These are phyloP conservation scores for Macroramphosus scolopax DNA, from an alignment of 2,797 vertebrate species.

Conservation along the genomic window DNA sequence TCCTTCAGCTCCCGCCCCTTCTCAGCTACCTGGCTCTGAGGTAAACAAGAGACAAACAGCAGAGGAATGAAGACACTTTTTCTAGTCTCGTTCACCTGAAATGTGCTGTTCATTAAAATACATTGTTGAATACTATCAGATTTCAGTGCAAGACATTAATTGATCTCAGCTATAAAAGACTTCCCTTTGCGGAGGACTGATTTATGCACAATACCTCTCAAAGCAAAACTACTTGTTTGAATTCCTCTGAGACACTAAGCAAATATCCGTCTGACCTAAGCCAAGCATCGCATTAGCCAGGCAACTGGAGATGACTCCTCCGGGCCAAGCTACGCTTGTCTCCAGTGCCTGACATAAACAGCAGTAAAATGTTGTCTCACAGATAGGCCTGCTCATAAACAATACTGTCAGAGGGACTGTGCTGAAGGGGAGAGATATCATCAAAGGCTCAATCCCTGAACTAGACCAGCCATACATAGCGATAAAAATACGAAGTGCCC, in stretches of 20 bases:
- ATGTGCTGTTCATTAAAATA: slow-evolving; percentile 24
- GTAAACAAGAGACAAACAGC: slow-evolving; percentile 27
- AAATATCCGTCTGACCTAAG: slow-evolving; percentile 67
- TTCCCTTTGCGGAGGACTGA: slow-evolving; percentile 47
- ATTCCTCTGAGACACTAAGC: slow-evolving; percentile 61
- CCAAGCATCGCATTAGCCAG: slow-evolving; percentile 76
- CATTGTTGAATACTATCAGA: slow-evolving; percentile 16
- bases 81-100: slow-evolving; percentile 18
- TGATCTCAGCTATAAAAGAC: slow-evolving; percentile 56
- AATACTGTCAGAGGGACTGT: slow-evolving; percentile 65
- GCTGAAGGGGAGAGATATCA: slow-evolving; percentile 60
- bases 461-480: slow-evolving; percentile 59
- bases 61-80: slow-evolving; percentile 5
- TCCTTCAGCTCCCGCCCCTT: slow-evolving; percentile 90
- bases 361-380: slow-evolving; percentile 74
- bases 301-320: slow-evolving; percentile 65
- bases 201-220: slow-evolving; percentile 54
- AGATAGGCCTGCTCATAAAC: slow-evolving; percentile 73
- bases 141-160: slow-evolving; percentile 31
- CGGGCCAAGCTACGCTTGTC: slow-evolving; percentile 59
- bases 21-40: slow-evolving; percentile 89
- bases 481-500: slow-evolving; percentile 14
- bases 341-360: slow-evolving; percentile 77
- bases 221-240: slow-evolving; percentile 71
- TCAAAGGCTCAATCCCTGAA: slow-evolving; percentile 61